phyloP scores from a whole-genome alignment of 2,113 vertebrate genomes.

The Hystrix brachyura region DNA sequence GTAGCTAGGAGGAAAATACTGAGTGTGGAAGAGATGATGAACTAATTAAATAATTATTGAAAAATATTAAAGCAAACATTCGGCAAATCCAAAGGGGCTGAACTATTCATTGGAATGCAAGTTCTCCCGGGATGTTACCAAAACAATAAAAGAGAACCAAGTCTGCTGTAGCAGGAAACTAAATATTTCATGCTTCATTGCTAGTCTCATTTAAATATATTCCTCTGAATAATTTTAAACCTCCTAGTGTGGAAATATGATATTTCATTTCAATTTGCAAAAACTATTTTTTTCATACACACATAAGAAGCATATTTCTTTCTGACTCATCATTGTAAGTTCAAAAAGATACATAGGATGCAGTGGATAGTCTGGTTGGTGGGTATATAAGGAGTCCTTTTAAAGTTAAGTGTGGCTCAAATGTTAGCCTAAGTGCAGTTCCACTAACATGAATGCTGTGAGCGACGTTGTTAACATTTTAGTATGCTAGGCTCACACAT shows the following conservation, averaged over 20 bases:
- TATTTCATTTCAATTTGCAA: constrained; percentile 46
- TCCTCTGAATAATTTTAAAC: constrained; percentile 67
- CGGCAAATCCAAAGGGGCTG: constrained; percentile 32
- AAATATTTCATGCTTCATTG: constrained; percentile 68
- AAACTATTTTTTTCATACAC: background rate
- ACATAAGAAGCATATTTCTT: constrained; percentile 7
- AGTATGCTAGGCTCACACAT: background rate
- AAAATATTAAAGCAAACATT: constrained; percentile 68
- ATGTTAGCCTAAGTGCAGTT: background rate
- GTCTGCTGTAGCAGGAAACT: background rate
- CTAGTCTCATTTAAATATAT: constrained; percentile 60
- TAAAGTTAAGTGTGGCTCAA: background rate
- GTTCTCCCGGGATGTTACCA: background rate
- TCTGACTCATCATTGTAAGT: background rate
- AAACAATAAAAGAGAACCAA: constrained; percentile 13
- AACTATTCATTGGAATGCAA: background rate
- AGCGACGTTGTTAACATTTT: background rate
- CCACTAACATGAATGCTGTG: background rate
- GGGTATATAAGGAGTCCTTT: background rate
- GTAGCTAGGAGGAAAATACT: constrained; percentile 53
- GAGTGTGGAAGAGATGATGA: constrained; percentile 27
- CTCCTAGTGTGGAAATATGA: constrained; percentile 33
- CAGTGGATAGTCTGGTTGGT: background rate
- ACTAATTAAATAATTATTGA: constrained; percentile 71
- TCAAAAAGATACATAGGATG: background rate